phyloP scores from a whole-genome alignment of 2,113 vertebrate species.

The Datnioides undecimradiatus region DNA sequence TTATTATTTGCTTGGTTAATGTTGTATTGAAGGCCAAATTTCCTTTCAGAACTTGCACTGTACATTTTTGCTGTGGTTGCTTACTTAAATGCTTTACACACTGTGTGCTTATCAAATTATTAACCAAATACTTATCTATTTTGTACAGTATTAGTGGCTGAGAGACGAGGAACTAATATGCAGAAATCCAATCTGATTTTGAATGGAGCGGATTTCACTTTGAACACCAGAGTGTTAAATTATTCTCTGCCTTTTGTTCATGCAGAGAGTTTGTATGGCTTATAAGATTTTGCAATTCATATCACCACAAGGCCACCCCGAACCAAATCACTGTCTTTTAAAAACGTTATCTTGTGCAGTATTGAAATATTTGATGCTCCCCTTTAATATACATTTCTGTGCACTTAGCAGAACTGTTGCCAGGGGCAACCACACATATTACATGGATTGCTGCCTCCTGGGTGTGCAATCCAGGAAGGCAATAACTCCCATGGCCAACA shows the following conservation, averaged over 20 bases:
- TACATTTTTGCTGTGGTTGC: not conserved
- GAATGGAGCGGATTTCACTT: not conserved
- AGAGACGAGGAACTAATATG: not conserved
- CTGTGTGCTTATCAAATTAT: not conserved
- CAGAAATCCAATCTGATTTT: slow-evolving; percentile 1
- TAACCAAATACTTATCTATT: too few relatives aligned
- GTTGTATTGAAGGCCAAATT: not conserved
- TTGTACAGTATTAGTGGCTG: not conserved
- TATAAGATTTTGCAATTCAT: not conserved
- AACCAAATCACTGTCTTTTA: slow-evolving; percentile 4
- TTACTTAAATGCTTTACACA: not conserved
- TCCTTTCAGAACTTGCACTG: not conserved
- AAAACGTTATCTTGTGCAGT: not conserved
- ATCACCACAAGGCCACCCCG: not conserved
- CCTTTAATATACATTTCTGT: slow-evolving; percentile 52
- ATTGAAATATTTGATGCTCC: slow-evolving; percentile 21
- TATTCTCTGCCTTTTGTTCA: slow-evolving; percentile 26
- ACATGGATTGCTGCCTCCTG: slow-evolving; percentile 58
- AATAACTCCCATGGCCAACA: slow-evolving; percentile 69
- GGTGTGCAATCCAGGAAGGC: slow-evolving; percentile 62
- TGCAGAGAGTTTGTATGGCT: not conserved
- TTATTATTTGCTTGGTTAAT: not conserved
- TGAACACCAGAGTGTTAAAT: not conserved
- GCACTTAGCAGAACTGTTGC: slow-evolving; percentile 63
- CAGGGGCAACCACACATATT: slow-evolving; percentile 74